These are phyloP conservation scores for Megaustenia siamemsis DNA, from an alignment of 2,888 invertebrate species.

Conservation along the genomic window DNA sequence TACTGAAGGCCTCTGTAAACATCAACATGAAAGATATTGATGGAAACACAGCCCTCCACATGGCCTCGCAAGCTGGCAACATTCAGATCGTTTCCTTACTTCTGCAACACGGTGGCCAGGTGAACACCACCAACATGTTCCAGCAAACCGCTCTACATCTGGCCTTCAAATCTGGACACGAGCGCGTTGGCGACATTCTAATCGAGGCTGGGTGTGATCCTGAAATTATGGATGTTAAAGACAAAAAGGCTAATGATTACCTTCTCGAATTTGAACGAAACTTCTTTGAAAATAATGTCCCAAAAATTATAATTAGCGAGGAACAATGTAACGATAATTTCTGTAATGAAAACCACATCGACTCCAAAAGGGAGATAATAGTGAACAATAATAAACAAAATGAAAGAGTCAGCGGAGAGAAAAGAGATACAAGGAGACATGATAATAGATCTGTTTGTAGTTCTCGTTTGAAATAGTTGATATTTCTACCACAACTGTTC, in stretches of 20 bases:
- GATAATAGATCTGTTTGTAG: no score
- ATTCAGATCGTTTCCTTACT: conserved; percentile 63
- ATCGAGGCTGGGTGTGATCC: conserved; percentile 63
- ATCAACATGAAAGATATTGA: conserved; percentile 70
- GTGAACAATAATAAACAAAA: no score
- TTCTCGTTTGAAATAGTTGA: no score
- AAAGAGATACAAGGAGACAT: no score
- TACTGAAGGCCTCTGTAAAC: conserved; percentile 66
- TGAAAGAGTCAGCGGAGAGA: no score
- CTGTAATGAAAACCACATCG: no score
- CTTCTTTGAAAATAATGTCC: no score
- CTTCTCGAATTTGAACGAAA: conserved; percentile 6
- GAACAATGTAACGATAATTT: no score
- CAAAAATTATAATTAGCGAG: no score
- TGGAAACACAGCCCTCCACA: conserved; percentile 70
- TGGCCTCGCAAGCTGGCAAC: conserved; percentile 62
- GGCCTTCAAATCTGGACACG: conserved; percentile 62
- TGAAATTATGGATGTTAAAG: conserved; percentile 61
- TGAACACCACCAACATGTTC: conserved; percentile 67
- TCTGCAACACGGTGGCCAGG: conserved; percentile 63
- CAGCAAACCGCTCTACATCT: conserved; percentile 70
- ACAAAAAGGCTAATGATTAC: conserved; percentile 42
- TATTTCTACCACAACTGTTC: no score
- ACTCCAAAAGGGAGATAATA: no score
- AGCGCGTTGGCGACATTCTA: conserved; percentile 61